Evolutionary conservation across 2,113 vertebrate species (phyloP), one percentile per base, ranked within the genome.

Genomic region (Brachyhypopomus gauderio): DNA sequence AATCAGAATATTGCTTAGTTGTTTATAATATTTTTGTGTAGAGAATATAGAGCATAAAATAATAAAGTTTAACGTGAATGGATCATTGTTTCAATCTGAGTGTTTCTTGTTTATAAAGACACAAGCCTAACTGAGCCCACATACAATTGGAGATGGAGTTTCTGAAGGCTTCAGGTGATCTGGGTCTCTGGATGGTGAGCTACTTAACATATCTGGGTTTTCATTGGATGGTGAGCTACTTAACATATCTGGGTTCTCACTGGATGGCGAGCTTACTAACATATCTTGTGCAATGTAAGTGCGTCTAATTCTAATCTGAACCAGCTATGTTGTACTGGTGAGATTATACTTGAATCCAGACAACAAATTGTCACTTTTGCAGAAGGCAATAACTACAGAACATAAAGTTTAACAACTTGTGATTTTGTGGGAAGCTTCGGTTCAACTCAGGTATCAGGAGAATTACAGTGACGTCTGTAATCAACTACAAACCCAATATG

Each of bases 11-110:
- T 86, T 60, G 81, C 85, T 55, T 79, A 90, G 84, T 85, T 88
- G 86, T 89, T 85, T 88, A 88, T 73, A 86, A 89, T 92, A 91
- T 92, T 92, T 92, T 92, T 92, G 89, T 93, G 90, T 92, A 88
- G 85, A 80, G 38, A 86, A 85, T 71, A 48, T 67, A 67, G 34
- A 77, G 23, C 11, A 55, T 70, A 71, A 86, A 76, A 87, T 88
- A 88, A 72, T 82, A 75, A 79, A 80, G 34, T 59, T 74, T 85
- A 88, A 85, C 89, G 38, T 25, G 27, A 25, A 72, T 22, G 60
- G 60, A 52, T 8, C 9, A 52, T 3, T 52, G 11, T 14, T 52
- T 52, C 12, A 7, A 14, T 52, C 23, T 20, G 62, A 64, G 25
- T 64, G 1, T 14, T 34, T 66, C 7, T 34, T 5, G 16, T 67